These are phyloP conservation scores for Aspidiotus rigidus DNA, from an alignment of 2,888 invertebrate genomes.

Conservation along the genomic window DNA sequence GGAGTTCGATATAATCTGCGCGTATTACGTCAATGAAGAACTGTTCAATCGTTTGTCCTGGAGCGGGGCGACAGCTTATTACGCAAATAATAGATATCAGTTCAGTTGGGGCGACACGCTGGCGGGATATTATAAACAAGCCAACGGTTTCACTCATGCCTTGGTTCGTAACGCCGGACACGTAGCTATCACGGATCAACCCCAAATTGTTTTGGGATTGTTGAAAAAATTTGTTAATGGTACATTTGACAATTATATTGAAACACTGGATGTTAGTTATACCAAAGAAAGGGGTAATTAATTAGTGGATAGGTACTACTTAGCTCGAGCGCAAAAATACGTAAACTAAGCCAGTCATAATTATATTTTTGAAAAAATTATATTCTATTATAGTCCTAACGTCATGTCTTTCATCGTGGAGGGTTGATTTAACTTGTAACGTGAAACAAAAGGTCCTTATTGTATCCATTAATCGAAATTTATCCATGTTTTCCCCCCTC, in stretches of 20 bases:
- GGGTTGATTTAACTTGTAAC: too few species aligned
- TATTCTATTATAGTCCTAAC: too few species aligned
- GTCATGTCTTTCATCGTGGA: too few species aligned
- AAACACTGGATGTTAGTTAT: not conserved
- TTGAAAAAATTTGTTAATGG: conserved; percentile 55
- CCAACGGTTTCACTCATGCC: conserved; percentile 61
- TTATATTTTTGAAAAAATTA: too few species aligned
- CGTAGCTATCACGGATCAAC: conserved; percentile 70
- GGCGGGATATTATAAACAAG: conserved; percentile 65
- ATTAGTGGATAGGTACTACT: too few species aligned
- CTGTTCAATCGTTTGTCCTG: conserved; percentile 52
- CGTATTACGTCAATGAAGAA: conserved; percentile 50
- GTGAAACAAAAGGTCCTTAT: too few species aligned
- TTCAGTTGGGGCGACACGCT: conserved; percentile 60
- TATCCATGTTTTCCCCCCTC: too few species aligned
- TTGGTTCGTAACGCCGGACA: conserved; percentile 69
- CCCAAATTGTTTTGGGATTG: conserved; percentile 63
- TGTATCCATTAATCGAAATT: too few species aligned
- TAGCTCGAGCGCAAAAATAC: too few species aligned
- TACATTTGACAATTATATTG: not conserved
- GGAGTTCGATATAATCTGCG: conserved; percentile 84
- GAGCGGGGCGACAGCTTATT: conserved; percentile 55
- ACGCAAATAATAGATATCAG: conserved; percentile 53
- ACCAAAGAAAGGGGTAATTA: too few species aligned
- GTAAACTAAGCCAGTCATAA: too few species aligned